A percentile compares a stretch with the other conserved stretches of the same genome.
These are phyloP conservation scores for Umimayanthus chanpuru DNA, from an alignment of 92 coral and sea anemone species.

Conservation along the genomic window DNA sequence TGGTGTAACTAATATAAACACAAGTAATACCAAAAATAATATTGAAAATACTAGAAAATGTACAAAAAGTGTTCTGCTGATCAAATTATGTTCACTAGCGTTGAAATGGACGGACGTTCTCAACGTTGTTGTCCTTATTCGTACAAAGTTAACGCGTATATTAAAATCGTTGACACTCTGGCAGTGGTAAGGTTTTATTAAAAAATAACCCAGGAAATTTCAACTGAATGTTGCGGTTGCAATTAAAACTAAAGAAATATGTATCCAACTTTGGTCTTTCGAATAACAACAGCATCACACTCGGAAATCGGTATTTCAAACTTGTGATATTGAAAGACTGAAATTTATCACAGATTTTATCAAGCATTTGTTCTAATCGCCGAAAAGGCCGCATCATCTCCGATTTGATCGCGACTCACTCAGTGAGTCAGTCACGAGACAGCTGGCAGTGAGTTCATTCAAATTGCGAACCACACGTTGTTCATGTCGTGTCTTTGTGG, in stretches of 20 bases:
- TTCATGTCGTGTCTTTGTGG: background rate
- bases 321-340: background rate
- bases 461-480: background rate
- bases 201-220: background rate
- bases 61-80: background rate
- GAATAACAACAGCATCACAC: background rate
- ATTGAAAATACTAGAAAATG: background rate
- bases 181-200: no score
- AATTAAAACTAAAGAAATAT: conserved; percentile 15
- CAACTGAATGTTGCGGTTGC: background rate
- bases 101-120: no score
- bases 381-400: background rate
- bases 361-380: background rate
- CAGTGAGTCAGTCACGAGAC: conserved; percentile 1
- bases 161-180: background rate
- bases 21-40: background rate
- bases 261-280: background rate
- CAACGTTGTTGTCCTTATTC: background rate
- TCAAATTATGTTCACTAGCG: background rate
- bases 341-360: conserved; percentile 1
- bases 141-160: background rate
- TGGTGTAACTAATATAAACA: background rate
- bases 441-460: background rate
- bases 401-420: background rate
- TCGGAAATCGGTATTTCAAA: conserved; percentile 9